These are phyloP conservation scores for Melanostigma gelatinosum DNA, from an alignment of 2,113 vertebrate genomes.

Conservation along the genomic window DNA sequence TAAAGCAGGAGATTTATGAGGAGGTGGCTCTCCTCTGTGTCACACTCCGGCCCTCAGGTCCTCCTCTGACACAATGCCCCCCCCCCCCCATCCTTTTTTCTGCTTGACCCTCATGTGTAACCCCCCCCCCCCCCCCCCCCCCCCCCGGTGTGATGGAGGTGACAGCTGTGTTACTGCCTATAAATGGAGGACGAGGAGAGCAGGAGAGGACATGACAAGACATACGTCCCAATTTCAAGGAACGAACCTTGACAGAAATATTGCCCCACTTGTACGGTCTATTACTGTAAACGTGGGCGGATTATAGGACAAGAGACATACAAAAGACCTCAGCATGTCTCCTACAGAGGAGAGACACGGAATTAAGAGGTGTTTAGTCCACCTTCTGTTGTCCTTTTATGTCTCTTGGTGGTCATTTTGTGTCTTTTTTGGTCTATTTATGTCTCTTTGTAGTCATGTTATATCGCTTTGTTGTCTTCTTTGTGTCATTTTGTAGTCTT, in stretches of 20 bases:
- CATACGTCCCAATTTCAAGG: constrained; percentile 62
- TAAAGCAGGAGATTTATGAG: constrained; percentile 81
- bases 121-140: constrained; percentile 22
- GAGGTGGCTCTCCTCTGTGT: constrained; percentile 75
- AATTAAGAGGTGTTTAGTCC: too few species aligned
- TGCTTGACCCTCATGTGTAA: constrained; percentile 58
- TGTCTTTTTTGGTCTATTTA: too few species aligned
- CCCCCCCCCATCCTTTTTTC: constrained; percentile 52
- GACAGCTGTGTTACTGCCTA: constrained; percentile 73
- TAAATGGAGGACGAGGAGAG: constrained; percentile 61
- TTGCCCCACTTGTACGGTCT: constrained; percentile 26
- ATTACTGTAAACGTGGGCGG: constrained; percentile 32
- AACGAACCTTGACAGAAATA: constrained; percentile 60
- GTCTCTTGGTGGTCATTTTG: too few species aligned
- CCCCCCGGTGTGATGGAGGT: constrained; percentile 47
- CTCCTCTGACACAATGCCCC: constrained; percentile 50
- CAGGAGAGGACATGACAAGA: constrained; percentile 65
- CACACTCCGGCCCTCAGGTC: constrained; percentile 73
- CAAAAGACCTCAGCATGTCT: not conserved
- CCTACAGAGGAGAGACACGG: too few species aligned
- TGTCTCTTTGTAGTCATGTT: too few species aligned
- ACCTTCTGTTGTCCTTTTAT: too few species aligned
- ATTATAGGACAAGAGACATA: too few species aligned
- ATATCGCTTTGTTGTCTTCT: too few species aligned
- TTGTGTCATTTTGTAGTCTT: too few species aligned